Base-by-base conservation (phyloP, 2,797 vertebrate species). In the Chelmon rostratus region DNA sequence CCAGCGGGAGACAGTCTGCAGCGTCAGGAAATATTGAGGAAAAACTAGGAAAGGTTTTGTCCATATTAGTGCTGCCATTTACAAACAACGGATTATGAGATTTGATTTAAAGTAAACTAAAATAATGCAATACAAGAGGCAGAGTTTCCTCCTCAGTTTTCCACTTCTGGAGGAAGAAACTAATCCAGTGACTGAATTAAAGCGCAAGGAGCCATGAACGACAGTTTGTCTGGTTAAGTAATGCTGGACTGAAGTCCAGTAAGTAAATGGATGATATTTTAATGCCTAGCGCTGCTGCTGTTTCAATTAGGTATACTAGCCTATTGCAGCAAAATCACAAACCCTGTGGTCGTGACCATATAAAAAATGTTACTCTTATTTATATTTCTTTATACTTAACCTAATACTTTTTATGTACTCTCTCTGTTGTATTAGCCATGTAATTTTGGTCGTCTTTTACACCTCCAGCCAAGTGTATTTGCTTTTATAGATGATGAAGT, bases 61-160 rank as follows among this genome's bases (percentile, higher is more conserved):
- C 76, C 42, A 73, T 23, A 73, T 75, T 58, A 58, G 25, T 78
- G 61, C 56, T 49, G 31, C 44, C 40, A 54, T 53, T 57, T 78
- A 58, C 73, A 83, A 88, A 87, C 59, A 78, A 81, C 59, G 76
- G 62, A 73, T 87, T 71, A 86, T 53, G 21, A 81, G 70, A 84
- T 87, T 59, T 79, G 40, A 77, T 35, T 80, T 21, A 3, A 28
- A 78, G 54, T 81, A 80, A 91, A 89, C 76, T 50, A 57, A 72
- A 82, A 86, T 74, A 78, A 79, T 76, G 44, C 31, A 76, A 76
- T 54, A 72, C 46, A 8, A 63, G 44, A 62, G 64, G 69, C 67
- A 86, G 59, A 66, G 53, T 65, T 79, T 44, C 31, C 52, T 37
- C 28, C 68, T 54, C 40, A 54, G 52, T 56, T 56, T 44, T 31